These are phyloP conservation scores for Venustaconcha ellipsiformis DNA, from an alignment of 1,140 invertebrate species.

Conservation along the genomic window DNA sequence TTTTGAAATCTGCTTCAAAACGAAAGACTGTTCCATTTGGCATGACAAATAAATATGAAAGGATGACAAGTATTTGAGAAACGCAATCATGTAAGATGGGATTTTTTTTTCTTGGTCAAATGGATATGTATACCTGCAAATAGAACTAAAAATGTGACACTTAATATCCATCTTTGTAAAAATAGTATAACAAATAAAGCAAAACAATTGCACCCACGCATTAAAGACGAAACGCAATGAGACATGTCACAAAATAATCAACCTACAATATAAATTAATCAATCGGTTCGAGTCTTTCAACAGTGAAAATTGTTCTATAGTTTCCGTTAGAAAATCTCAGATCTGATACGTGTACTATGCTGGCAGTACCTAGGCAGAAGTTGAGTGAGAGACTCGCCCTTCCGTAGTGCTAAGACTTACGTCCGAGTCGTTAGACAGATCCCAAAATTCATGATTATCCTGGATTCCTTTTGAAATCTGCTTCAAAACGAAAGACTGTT, in stretches of 20 bases:
- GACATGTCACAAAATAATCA: too few relatives aligned
- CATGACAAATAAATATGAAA: too few relatives aligned
- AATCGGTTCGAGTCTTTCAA: too few relatives aligned
- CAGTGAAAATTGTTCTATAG: too few relatives aligned
- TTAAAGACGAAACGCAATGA: too few relatives aligned
- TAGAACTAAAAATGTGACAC: too few relatives aligned
- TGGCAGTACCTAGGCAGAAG: conserved; percentile 14
- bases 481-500: conserved; percentile 13
- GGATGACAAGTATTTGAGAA: too few relatives aligned
- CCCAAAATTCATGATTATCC: conserved; percentile 27
- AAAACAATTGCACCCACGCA: too few relatives aligned
- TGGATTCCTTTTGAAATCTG: conserved; percentile 4
- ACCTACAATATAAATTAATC: too few relatives aligned
- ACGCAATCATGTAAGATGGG: too few relatives aligned
- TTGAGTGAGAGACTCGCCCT: conserved; percentile 5
- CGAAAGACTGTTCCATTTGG: conserved; percentile 6
- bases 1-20: conserved; percentile 10
- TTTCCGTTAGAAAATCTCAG: conserved; percentile 33
- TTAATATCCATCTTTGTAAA: neutral
- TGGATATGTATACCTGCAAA: too few relatives aligned
- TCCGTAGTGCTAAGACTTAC: conserved; percentile 12
- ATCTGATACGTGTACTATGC: conserved; percentile 8
- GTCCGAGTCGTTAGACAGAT: conserved; percentile 16
- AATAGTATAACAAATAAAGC: neutral
- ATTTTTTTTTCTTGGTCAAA: too few relatives aligned